Percentiles rank a stretch among this genome's conserved stretches.
These are phyloP conservation scores for Hemiscyllium ocellatum DNA, from an alignment of 2,113 vertebrate genomes.

Conservation along the genomic window DNA sequence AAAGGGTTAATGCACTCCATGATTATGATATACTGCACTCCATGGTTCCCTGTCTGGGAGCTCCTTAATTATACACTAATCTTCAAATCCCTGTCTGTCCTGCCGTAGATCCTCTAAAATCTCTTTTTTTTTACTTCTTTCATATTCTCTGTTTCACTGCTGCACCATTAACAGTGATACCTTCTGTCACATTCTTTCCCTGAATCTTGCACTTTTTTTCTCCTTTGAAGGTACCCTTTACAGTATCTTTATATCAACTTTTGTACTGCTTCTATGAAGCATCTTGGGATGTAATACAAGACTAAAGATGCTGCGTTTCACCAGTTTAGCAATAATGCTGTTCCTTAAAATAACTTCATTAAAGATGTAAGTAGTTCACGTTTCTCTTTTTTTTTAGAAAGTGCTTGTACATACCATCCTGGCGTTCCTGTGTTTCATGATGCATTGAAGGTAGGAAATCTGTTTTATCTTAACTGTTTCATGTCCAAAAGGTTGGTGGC, in stretches of 20 bases:
- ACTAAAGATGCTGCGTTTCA: not conserved
- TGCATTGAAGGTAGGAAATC: constrained; percentile 79
- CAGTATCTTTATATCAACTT: not conserved
- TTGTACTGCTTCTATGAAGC: not conserved
- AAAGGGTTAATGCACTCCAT: not conserved
- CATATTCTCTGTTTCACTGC: not conserved
- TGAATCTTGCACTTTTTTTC: not conserved
- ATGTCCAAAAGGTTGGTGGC: not conserved
- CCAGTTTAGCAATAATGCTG: not conserved
- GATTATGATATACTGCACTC: not conserved
- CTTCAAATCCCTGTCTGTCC: not conserved
- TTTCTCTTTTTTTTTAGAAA: constrained; percentile 51
- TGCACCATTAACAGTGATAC: not conserved
- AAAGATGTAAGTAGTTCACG: not conserved
- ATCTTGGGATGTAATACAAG: not conserved
- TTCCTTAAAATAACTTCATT: not conserved
- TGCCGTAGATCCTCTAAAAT: not conserved
- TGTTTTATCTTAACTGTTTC: not conserved
- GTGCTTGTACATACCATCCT: constrained; percentile 82
- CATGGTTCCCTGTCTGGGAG: not conserved
- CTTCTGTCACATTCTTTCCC: not conserved
- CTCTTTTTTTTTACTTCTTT: not conserved
- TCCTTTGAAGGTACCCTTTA: not conserved
- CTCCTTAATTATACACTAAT: not conserved
- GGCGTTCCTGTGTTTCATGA: constrained; percentile 96